phyloP scores from a whole-genome alignment of 2,113 vertebrate genomes.

The Mesitornis unicolor region DNA sequence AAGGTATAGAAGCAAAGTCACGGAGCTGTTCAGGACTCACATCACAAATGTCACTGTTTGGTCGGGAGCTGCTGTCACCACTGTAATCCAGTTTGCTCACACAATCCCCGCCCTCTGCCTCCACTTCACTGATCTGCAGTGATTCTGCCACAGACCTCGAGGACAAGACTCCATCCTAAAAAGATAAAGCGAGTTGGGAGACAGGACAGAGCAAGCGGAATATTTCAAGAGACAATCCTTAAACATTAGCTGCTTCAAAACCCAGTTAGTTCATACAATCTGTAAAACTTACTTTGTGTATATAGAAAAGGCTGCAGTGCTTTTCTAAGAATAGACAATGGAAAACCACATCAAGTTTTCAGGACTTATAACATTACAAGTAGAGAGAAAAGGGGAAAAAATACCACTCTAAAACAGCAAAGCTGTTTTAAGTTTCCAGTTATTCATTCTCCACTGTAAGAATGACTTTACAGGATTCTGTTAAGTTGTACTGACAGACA shows the following conservation, averaged over 20 bases:
- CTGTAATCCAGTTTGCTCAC: slow-evolving; percentile 61
- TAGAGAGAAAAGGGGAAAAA: background rate
- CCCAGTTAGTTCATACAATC: background rate
- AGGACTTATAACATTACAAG: background rate
- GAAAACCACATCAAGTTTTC: background rate
- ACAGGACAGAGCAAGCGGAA: background rate
- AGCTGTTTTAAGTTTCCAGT: background rate
- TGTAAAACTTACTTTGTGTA: background rate
- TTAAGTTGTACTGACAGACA: background rate
- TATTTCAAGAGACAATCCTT: background rate
- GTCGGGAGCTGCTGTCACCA: slow-evolving; percentile 70
- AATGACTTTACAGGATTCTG: background rate
- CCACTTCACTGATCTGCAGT: slow-evolving; percentile 77
- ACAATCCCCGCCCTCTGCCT: slow-evolving; percentile 73
- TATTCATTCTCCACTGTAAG: background rate
- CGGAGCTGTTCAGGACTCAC: slow-evolving; percentile 45
- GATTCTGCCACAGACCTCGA: slow-evolving; percentile 48
- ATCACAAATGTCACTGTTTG: slow-evolving; percentile 73
- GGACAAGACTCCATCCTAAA: slow-evolving; percentile 70
- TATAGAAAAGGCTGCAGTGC: background rate
- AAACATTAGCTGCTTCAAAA: background rate
- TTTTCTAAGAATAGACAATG: background rate
- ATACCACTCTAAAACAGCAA: background rate
- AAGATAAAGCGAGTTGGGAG: background rate
- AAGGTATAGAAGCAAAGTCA: background rate